These are phyloP conservation scores for Danionella dracula DNA, from an alignment of 2,797 vertebrate genomes.

Conservation along the genomic window DNA sequence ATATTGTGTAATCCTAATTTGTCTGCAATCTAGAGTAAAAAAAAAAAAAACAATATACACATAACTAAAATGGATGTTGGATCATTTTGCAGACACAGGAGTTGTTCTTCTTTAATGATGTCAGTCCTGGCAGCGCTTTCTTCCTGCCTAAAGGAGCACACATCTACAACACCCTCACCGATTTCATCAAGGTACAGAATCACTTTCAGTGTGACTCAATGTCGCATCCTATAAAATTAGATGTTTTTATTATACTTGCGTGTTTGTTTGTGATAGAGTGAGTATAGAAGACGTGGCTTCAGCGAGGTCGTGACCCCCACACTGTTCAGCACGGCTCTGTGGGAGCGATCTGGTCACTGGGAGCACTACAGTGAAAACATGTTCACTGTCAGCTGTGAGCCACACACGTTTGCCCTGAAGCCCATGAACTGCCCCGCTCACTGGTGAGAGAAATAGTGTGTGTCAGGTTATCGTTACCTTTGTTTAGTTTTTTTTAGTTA, in stretches of 20 bases:
- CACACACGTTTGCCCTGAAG: conserved; percentile 81
- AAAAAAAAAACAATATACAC: too few species aligned
- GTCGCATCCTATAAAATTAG: too few species aligned
- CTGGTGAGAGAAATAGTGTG: conserved; percentile 80
- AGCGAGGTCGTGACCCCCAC: conserved; percentile 88
- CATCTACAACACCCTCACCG: conserved; percentile 83
- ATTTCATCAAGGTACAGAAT: conserved; percentile 58
- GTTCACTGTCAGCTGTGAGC: conserved; percentile 74
- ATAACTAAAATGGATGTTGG: neutral
- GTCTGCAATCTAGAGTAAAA: too few species aligned
- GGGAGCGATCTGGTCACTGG: conserved; percentile 94
- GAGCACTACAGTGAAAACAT: conserved; percentile 87
- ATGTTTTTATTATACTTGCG: too few species aligned
- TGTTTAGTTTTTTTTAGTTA: too few species aligned
- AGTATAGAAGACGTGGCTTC: conserved; percentile 82
- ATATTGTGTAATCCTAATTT: too few species aligned
- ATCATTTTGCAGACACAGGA: conserved; percentile 76
- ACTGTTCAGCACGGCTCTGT: conserved; percentile 80
- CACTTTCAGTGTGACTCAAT: too few species aligned
- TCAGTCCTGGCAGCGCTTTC: conserved; percentile 93
- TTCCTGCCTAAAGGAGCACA: conserved; percentile 88
- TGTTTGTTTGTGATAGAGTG: too few species aligned
- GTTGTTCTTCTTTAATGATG: conserved; percentile 87
- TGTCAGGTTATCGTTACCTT: too few species aligned
- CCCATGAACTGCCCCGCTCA: conserved; percentile 96